Percentiles rank a stretch among this genome's conserved stretches.
These are phyloP conservation scores for Ferrisia virgata DNA, from an alignment of 2,888 invertebrate genomes.

Conservation along the genomic window DNA sequence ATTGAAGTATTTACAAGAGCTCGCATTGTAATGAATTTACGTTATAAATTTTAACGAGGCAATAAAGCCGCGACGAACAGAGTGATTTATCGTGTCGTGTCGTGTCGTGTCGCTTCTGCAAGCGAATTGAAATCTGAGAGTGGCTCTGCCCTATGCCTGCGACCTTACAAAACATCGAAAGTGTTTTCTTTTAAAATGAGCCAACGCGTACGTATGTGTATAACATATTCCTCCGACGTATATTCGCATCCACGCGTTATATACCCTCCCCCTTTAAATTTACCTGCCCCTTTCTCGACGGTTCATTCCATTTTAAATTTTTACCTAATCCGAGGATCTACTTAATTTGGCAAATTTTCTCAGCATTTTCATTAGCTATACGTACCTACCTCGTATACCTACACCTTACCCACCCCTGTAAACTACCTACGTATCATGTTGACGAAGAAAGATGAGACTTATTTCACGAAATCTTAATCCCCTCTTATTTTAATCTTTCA, in stretches of 20 bases:
- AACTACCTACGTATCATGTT: not conserved
- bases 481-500: conserved; percentile 3
- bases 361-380: not conserved
- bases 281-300: too few relatives aligned
- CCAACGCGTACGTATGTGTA: not conserved
- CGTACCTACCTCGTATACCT: too few relatives aligned
- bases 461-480: not conserved
- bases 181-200: conserved; percentile 17
- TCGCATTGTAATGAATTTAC: conserved; percentile 1
- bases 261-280: too few relatives aligned
- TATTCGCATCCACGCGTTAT: not conserved
- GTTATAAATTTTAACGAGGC: conserved; percentile 28
- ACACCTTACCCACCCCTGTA: not conserved
- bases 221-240: not conserved
- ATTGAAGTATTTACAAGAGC: conserved; percentile 30
- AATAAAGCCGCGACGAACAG: not conserved
- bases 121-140: conserved; percentile 14
- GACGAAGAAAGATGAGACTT: not conserved
- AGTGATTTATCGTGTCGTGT: conserved; percentile 31
- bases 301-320: not conserved
- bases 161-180: conserved; percentile 19
- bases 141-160: too few relatives aligned
- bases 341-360: not conserved
- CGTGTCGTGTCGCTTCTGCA: conserved; percentile 21
- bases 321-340: not conserved